Percentiles rank a stretch among this genome's conserved stretches.
phyloP scores from a whole-genome alignment of 2,888 invertebrate genomes.

The Caenorhabditis imperialis region DNA sequence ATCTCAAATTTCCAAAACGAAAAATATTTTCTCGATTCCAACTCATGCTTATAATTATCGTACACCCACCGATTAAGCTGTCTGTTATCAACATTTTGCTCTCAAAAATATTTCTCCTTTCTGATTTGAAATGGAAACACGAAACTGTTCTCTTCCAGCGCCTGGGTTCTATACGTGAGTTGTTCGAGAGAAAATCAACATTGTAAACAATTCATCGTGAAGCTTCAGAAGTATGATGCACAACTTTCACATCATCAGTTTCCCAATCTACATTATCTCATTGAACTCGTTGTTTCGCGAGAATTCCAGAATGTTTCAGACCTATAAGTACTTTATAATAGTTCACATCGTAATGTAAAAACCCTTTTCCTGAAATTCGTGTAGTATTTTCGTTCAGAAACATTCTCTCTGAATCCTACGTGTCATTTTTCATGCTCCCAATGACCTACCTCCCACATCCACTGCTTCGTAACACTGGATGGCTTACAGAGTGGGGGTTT shows the following conservation, averaged over 20 bases:
- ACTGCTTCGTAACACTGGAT: not conserved
- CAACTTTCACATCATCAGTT: conserved; percentile 19
- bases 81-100: too few relatives aligned
- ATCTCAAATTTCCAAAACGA: too few relatives aligned
- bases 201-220: too few relatives aligned
- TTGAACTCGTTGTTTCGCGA: conserved; percentile 12
- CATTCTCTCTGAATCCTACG: not conserved
- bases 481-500: not conserved
- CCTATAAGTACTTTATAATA: conserved; percentile 24
- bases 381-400: conserved; percentile 1
- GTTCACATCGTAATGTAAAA: conserved; percentile 15
- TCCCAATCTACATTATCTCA: conserved; percentile 14
- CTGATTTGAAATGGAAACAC: not conserved
- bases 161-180: conserved; percentile 14
- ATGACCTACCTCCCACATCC: not conserved
- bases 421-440: not conserved
- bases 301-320: conserved; percentile 9
- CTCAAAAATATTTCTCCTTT: not conserved
- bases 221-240: conserved; percentile 24
- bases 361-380: too few relatives aligned
- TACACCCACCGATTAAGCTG: too few relatives aligned
- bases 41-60: too few relatives aligned
- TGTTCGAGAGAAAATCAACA: too few relatives aligned
- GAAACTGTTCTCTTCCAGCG: conserved; percentile 25
- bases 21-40: too few relatives aligned